Conservation (phyloP, 2,113 vertebrate species). For the Stictonetta naevosa region DNA sequence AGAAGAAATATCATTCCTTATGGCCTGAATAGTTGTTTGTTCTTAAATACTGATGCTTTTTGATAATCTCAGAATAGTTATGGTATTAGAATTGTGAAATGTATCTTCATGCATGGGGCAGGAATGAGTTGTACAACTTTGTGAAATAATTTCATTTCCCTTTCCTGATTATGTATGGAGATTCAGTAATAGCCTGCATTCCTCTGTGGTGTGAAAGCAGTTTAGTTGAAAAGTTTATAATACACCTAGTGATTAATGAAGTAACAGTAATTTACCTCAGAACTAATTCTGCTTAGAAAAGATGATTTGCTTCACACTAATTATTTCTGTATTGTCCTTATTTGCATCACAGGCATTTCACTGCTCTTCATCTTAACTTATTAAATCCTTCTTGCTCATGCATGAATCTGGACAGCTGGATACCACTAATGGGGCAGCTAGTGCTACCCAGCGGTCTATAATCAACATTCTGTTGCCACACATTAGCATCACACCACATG, state of each 20-base stretch:
- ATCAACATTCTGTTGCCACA: constrained; percentile 35
- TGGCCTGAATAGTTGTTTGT: not conserved
- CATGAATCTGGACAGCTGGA: constrained; percentile 43
- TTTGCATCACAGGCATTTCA: constrained; percentile 35
- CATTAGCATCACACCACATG: constrained; percentile 17
- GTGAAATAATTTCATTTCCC: not conserved
- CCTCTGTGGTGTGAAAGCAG: not conserved
- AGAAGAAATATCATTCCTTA: not conserved
- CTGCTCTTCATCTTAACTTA: constrained; percentile 25
- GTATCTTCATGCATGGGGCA: not conserved
- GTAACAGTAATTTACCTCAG: not conserved
- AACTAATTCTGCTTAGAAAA: constrained; percentile 32
- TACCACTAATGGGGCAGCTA: constrained; percentile 23
- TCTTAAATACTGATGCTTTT: not conserved
- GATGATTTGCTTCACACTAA: not conserved
- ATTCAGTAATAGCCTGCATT: not conserved
- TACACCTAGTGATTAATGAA: not conserved
- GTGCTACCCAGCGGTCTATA: constrained; percentile 29
- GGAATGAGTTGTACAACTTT: not conserved
- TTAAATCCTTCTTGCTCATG: constrained; percentile 33
- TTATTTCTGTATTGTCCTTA: constrained; percentile 30
- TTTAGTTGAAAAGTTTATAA: not conserved
- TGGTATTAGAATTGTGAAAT: not conserved
- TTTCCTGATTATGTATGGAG: not conserved
- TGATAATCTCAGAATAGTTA: not conserved